phyloP scores from a whole-genome alignment of 1,140 invertebrate species.

The Neoseiulus cucumeris region DNA sequence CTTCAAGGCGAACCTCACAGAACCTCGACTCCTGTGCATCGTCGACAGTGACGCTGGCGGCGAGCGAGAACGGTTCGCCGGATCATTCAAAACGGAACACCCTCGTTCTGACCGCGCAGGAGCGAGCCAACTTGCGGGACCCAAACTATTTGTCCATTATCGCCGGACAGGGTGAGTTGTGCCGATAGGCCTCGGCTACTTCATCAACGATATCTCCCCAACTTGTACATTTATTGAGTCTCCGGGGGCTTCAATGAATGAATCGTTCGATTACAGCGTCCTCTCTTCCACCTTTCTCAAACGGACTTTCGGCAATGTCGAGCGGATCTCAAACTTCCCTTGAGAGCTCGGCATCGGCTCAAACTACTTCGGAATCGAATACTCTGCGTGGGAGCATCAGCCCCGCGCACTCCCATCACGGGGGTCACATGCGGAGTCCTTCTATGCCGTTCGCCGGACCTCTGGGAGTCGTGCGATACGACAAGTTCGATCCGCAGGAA shows the following conservation, averaged over 20 bases:
- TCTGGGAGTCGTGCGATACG: slow-evolving; percentile 34
- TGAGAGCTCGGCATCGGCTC: background rate
- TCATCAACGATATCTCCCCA: no score
- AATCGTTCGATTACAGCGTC: background rate
- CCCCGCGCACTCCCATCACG: background rate
- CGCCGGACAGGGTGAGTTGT: slow-evolving; percentile 43
- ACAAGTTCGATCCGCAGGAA: slow-evolving; percentile 52
- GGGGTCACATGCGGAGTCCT: slow-evolving; percentile 15
- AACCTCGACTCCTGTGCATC: slow-evolving; percentile 6
- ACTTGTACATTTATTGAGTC: no score
- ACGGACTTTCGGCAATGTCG: background rate
- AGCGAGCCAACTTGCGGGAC: slow-evolving; percentile 33
- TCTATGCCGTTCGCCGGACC: slow-evolving; percentile 19
- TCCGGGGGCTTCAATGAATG: no score
- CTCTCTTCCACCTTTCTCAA: background rate
- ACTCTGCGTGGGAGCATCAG: background rate
- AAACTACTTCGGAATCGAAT: slow-evolving; percentile 3
- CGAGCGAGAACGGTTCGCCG: slow-evolving; percentile 14
- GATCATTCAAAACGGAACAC: slow-evolving; percentile 13
- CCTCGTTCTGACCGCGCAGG: background rate
- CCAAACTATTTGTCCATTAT: slow-evolving; percentile 54
- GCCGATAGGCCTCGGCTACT: no score
- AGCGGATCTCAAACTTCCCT: background rate
- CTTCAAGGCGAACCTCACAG: slow-evolving; percentile 7
- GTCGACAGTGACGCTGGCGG: slow-evolving; percentile 10